Conservation (phyloP, 2,797 vertebrate species). For the Vireo griseus region DNA sequence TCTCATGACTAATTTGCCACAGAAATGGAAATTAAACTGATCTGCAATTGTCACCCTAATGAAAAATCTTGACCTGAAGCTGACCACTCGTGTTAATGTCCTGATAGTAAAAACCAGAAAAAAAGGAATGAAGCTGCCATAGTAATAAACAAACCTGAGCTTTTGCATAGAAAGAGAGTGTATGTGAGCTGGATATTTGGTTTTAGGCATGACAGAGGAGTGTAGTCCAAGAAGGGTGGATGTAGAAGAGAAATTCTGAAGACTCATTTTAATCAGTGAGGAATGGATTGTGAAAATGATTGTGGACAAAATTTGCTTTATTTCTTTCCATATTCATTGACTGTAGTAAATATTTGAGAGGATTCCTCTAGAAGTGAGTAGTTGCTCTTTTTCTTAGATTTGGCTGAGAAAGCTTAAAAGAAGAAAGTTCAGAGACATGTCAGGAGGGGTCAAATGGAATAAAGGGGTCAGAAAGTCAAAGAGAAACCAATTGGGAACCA, state of each 20-base stretch:
- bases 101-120: neutral
- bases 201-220: neutral
- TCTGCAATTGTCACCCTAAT: neutral
- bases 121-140: neutral
- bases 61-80: neutral
- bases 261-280: neutral
- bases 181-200: neutral
- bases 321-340: neutral
- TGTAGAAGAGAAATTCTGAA: neutral
- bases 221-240: neutral
- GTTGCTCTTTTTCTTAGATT: neutral
- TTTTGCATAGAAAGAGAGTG: neutral
- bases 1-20: neutral
- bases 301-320: neutral
- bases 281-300: neutral
- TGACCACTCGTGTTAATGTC: neutral
- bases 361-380: rapidly evolving
- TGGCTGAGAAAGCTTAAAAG: neutral
- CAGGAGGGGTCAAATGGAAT: neutral
- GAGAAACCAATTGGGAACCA: neutral
- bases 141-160: neutral
- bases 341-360: neutral
- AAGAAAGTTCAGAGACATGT: neutral
- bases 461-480: neutral
- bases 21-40: neutral